These are phyloP conservation scores for Enteromius argenteus DNA, from an alignment of 2,797 vertebrate genomes.

Conservation along the genomic window DNA sequence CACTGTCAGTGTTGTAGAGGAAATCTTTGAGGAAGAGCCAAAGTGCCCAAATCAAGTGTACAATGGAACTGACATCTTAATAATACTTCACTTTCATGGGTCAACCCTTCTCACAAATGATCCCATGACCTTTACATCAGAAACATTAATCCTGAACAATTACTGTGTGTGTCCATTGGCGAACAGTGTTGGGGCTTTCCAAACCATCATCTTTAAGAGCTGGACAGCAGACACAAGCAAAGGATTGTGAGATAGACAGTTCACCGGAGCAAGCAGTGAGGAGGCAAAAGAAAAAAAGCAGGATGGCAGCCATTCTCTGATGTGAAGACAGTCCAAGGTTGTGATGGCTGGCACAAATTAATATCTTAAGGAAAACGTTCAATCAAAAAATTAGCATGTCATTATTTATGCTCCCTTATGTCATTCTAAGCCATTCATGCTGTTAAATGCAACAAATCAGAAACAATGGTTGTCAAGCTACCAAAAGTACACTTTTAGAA, in stretches of 20 bases:
- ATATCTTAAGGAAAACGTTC: neutral
- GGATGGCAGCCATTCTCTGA: neutral
- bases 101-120: conserved; percentile 14
- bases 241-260: neutral
- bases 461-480: too few species aligned
- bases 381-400: neutral
- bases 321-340: neutral
- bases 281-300: neutral
- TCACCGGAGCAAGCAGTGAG: neutral
- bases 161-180: neutral
- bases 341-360: neutral
- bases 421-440: neutral
- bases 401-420: neutral
- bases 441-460: neutral
- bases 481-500: neutral
- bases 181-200: neutral
- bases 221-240: neutral
- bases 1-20: neutral
- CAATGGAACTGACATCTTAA: neutral
- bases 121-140: neutral
- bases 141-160: neutral
- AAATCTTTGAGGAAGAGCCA: neutral
- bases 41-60: neutral
- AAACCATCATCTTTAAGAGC: neutral
- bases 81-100: conserved; percentile 1